Evolutionary conservation across 2,113 vertebrate species (phyloP), one percentile per base, ranked within the genome.

Genomic region (Cyprinodon brontotheroides): DNA sequence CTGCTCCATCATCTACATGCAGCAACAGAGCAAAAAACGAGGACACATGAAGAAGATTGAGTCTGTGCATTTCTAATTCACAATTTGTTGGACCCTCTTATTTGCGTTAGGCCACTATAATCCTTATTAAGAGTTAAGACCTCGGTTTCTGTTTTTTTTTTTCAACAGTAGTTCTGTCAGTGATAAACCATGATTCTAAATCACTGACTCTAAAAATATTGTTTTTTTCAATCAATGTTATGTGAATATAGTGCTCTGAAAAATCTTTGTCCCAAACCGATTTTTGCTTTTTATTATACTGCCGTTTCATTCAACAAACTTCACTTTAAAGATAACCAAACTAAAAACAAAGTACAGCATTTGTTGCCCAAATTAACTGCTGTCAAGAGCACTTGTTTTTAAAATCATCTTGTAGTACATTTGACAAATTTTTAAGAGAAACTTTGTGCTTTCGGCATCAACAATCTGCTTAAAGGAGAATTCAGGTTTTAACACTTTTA

Each of bases 1-100:
- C 82, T 3, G 8, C 81, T 74, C 80, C 85, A 80, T 86, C 82
- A 70, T 85, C 64, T 70, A 65, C 77, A 76, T 74, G 81, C 68
- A 77, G 77, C 43, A 70, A 36, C 71, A 73, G 67, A n/a, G 75
- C 17, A 62, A 69, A 70, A 74, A 77, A 36, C 36, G 29, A 67
- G 22, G 53, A 61, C 40, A 63, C n/a, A 70, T 38, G 66, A 47
- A 57, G 47, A 66, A 72, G 66, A 75, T 1, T 61, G 61, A 74
- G 40, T 71, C 70, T 43, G 72, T 45, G 72, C 63, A 45, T 61
- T 70, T 84, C 82, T 75, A 47, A 69, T 69, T 83, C 40, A 75
- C 14, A 53, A 80, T 80, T 75, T 65, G 11, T 59, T 68, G 36
- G 15, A 61, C 13, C 40, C 36, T 71, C 69, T 67, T 60, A 61